These are phyloP conservation scores for Blastobasis lacticolella DNA, from an alignment of 2,888 invertebrate genomes.

Conservation along the genomic window DNA sequence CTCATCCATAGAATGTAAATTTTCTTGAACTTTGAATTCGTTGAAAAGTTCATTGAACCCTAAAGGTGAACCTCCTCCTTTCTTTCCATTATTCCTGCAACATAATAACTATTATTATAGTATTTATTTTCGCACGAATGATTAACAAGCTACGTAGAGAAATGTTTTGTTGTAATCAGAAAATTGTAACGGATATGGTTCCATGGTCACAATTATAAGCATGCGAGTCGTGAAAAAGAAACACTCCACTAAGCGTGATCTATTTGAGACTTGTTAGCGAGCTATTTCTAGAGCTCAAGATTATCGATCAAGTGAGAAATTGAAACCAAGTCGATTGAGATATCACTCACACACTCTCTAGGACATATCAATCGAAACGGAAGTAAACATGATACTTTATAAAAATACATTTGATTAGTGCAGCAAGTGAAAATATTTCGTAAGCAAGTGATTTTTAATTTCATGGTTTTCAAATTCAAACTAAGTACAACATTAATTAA, in stretches of 20 bases:
- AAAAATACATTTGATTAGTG: no score
- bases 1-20: constrained; percentile 90
- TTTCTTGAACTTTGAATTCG: constrained; percentile 90
- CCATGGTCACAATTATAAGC: constrained; percentile 52
- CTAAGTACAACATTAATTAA: no score
- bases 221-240: constrained; percentile 44
- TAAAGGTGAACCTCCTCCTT: constrained; percentile 84
- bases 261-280: constrained; percentile 40
- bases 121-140: no score
- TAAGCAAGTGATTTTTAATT: no score
- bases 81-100: constrained; percentile 77
- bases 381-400: no score
- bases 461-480: no score
- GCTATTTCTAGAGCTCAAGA: constrained; percentile 32
- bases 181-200: constrained; percentile 59
- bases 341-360: constrained; percentile 17
- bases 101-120: not conserved
- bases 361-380: no score
- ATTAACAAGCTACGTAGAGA: constrained; percentile 29
- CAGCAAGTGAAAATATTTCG: no score
- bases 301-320: constrained; percentile 36
- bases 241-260: constrained; percentile 52
- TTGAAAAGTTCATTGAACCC: constrained; percentile 91
- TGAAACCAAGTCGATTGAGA: constrained; percentile 23
- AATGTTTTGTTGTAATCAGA: constrained; percentile 21